Evolutionary conservation across 2,797 vertebrate species (phyloP).

Genomic region (Cyclura pinguis): DNA sequence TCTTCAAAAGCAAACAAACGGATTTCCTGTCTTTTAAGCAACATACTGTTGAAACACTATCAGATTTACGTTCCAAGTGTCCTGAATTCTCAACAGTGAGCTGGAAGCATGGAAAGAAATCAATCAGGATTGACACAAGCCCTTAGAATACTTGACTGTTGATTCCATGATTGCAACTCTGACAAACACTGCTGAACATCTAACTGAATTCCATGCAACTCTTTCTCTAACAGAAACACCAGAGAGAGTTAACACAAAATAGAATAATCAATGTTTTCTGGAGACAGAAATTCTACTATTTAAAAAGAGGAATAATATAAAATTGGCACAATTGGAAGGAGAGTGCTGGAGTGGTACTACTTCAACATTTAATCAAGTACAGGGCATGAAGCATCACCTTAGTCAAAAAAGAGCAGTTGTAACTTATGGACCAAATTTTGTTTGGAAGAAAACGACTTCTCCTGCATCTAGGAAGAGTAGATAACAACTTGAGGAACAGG

Average conservation of each 20-base stretch:
- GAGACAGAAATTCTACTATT: conserved; percentile 45
- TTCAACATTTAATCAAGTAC: conserved; percentile 56
- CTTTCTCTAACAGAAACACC: conserved; percentile 59
- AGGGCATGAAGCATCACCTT: conserved; percentile 58
- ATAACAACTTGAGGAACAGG: conserved; percentile 38
- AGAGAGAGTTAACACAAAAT: conserved; percentile 60
- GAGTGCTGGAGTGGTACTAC: conserved; percentile 40
- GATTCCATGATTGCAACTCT: conserved; percentile 59
- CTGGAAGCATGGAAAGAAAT: conserved; percentile 55
- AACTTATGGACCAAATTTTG: conserved; percentile 52
- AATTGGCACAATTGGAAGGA: conserved; percentile 76
- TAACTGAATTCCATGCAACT: conserved; percentile 54
- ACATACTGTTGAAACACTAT: conserved; percentile 55
- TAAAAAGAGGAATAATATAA: conserved; percentile 68
- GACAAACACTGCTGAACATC: conserved; percentile 62
- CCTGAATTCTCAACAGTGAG: conserved; percentile 60
- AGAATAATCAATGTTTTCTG: conserved; percentile 39
- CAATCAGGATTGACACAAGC: conserved; percentile 68
- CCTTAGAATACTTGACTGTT: conserved; percentile 71
- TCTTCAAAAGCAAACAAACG: conserved; percentile 52
- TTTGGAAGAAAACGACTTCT: conserved; percentile 46
- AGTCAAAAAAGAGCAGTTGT: conserved; percentile 37
- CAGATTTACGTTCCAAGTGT: conserved; percentile 64
- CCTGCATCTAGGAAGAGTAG: conserved; percentile 28
- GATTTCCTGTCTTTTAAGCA: conserved; percentile 61